phyloP scores from a whole-genome alignment of 1,140 invertebrate species.

The Calliphora vicina region DNA sequence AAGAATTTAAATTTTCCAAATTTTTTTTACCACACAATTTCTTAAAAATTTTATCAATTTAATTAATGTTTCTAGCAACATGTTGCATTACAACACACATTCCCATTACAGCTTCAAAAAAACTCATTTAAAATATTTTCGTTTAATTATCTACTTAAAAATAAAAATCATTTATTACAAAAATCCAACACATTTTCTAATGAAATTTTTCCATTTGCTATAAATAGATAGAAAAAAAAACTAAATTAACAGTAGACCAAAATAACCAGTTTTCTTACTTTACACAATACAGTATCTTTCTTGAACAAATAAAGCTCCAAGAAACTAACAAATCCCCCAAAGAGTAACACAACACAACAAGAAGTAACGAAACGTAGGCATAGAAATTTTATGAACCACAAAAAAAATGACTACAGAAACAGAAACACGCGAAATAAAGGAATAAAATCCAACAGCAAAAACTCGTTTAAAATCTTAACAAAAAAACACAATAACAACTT shows the following conservation, averaged over 20 bases:
- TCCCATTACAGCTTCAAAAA: too few relatives aligned
- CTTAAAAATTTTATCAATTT: too few relatives aligned
- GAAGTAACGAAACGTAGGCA: not conserved
- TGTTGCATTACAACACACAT: not conserved
- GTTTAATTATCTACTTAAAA: too few relatives aligned
- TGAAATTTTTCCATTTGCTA: not conserved
- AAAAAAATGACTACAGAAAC: not conserved
- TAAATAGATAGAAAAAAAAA: not conserved
- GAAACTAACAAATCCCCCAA: too few relatives aligned
- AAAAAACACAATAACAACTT: not conserved
- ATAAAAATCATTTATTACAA: too few relatives aligned
- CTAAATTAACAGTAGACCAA: conserved; percentile 16
- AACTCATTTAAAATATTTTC: too few relatives aligned
- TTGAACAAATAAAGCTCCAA: not conserved
- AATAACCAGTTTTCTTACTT: conserved; percentile 18
- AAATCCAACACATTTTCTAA: too few relatives aligned
- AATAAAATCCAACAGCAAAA: not conserved
- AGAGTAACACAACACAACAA: not conserved
- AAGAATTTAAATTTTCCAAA: too few relatives aligned
- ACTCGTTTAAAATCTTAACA: conserved; percentile 12
- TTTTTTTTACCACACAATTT: too few relatives aligned
- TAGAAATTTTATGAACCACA: not conserved
- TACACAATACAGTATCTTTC: not conserved
- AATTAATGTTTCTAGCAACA: not conserved
- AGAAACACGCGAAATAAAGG: not conserved